A percentile compares a stretch with the other conserved stretches of the same genome.
Evolutionary conservation across 1,140 invertebrate genomes (phyloP).

Genomic region (Argopecten irradians): DNA sequence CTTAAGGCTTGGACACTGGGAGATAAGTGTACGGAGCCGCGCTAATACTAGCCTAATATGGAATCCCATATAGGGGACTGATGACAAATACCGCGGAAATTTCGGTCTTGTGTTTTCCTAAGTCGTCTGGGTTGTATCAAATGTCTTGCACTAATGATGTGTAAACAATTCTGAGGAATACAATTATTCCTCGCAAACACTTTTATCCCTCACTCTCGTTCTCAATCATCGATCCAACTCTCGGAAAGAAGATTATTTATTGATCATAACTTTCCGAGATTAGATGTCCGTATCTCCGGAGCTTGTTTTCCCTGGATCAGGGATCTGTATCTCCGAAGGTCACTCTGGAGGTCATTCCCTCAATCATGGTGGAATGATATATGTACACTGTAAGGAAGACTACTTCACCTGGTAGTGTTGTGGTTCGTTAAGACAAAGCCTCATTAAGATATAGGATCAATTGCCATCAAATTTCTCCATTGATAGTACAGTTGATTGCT

Average conservation of each 20-base stretch:
- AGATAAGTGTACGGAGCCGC: neutral
- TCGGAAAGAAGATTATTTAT: neutral
- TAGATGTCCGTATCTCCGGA: neutral
- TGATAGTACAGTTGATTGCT: neutral
- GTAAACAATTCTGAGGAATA: slow-evolving; percentile 3
- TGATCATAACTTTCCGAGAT: slow-evolving; percentile 8
- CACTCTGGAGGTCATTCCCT: no score
- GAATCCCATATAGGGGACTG: neutral
- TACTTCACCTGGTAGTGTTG: neutral
- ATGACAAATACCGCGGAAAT: neutral
- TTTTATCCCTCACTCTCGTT: neutral
- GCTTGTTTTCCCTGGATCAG: neutral
- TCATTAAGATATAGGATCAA: neutral
- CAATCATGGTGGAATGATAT: no score
- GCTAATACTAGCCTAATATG: neutral
- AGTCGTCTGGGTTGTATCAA: slow-evolving; percentile 15
- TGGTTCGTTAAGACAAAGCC: no score
- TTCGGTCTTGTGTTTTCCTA: slow-evolving; percentile 21
- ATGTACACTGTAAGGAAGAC: neutral
- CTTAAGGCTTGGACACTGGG: neutral
- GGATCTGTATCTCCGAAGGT: no score
- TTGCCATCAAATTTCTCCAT: neutral
- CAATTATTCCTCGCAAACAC: slow-evolving; percentile 21
- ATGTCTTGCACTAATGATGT: neutral
- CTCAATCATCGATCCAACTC: neutral